These are phyloP conservation scores for Cyclopterus lumpus DNA, from an alignment of 2,797 vertebrate genomes.

Conservation along the genomic window DNA sequence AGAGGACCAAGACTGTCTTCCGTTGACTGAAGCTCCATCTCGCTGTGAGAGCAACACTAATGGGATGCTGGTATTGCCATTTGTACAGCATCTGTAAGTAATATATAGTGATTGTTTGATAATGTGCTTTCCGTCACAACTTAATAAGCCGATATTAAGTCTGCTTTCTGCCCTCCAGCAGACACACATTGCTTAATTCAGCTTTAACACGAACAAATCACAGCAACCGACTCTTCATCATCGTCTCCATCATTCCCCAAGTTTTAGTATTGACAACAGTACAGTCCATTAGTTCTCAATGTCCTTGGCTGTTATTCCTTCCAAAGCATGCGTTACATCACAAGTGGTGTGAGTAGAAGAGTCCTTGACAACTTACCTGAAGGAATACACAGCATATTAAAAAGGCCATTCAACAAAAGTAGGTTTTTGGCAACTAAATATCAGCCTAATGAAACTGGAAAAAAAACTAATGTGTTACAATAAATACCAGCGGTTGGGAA, in stretches of 20 bases:
- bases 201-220: conserved; percentile 53
- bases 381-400: conserved; percentile 13
- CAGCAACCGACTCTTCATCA: conserved; percentile 37
- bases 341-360: conserved; percentile 12
- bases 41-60: not conserved
- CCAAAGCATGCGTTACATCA: conserved; percentile 45
- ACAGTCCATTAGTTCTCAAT: conserved; percentile 56
- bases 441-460: not conserved
- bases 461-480: not conserved
- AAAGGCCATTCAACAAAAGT: conserved; percentile 8
- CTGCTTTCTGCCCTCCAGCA: conserved; percentile 32
- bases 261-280: conserved; percentile 53
- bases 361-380: conserved; percentile 24
- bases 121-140: conserved; percentile 20
- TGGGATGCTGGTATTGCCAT: not conserved
- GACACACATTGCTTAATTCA: conserved; percentile 24
- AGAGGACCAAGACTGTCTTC: too few species aligned
- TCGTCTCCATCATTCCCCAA: conserved; percentile 27
- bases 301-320: conserved; percentile 51
- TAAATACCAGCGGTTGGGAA: conserved; percentile 1
- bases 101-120: conserved; percentile 24
- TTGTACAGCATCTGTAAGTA: conserved; percentile 13
- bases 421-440: conserved; percentile 2
- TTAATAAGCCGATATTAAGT: conserved; percentile 40
- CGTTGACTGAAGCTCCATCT: not conserved